phyloP scores from a whole-genome alignment of 1,140 invertebrate genomes.

The Araneus ventricosus region DNA sequence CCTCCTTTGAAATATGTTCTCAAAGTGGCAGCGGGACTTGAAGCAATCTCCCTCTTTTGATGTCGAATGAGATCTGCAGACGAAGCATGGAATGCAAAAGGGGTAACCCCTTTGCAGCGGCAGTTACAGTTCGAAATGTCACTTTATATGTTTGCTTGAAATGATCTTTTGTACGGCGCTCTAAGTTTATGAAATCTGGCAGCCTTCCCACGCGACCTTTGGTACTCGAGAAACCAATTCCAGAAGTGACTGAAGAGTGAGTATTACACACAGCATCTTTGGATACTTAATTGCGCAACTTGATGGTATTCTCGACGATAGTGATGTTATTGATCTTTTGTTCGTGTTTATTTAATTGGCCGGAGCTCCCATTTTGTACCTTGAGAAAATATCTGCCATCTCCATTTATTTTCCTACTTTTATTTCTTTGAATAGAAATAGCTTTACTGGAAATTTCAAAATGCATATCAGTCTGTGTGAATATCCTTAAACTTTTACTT shows the following conservation, averaged over 20 bases:
- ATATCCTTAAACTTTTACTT: no score
- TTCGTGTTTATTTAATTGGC: no score
- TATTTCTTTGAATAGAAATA: no score
- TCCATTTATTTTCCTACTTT: no score
- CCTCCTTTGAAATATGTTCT: conserved; percentile 18
- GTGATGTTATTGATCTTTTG: no score
- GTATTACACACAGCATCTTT: neutral
- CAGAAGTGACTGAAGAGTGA: neutral
- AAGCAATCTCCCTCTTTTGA: neutral
- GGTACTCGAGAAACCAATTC: conserved; percentile 2
- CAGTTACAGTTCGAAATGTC: conserved; percentile 20
- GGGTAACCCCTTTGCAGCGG: neutral
- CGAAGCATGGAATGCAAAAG: neutral
- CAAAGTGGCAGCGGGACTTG: conserved; percentile 8
- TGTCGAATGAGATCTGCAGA: neutral
- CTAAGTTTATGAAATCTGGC: conserved; percentile 7
- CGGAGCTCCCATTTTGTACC: no score
- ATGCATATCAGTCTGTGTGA: no score
- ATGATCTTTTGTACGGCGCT: neutral
- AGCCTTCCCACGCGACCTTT: neutral
- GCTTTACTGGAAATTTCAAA: no score
- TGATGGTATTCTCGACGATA: no score
- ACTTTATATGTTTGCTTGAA: conserved; percentile 3
- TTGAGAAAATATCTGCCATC: no score
- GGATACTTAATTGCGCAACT: no score